Evolutionary conservation across 1,140 invertebrate species (phyloP), one percentile per base, ranked within the genome.

Genomic region (Zaprionus kolodkinae): DNA sequence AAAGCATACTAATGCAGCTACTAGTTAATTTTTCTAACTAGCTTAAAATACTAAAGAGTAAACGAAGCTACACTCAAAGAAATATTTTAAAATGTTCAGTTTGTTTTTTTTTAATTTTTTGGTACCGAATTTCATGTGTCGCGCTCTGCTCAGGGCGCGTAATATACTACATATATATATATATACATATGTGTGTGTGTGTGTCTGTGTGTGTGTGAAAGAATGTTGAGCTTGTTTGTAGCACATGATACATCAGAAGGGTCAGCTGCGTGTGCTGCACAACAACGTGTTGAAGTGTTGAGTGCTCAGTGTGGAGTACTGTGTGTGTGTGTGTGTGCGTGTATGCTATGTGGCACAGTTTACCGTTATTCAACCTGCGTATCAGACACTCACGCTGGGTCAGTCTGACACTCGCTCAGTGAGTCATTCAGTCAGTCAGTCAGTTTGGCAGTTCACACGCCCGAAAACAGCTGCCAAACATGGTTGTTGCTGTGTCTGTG

Each of bases 401-500:
- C 56, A 36, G 30, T 48, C 21, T 13, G 30, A 30, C 25, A 61
- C 7, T 48, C 66, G 15, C 4, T 38, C 35, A 52, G 17, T 43
- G 15, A 57, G 43, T 40, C 38, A 40, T 12, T 21, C 11, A 40
- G 48, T 38, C 36, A 15, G 40, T 45, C n/a, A 15, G 45, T 50
- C 45, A 59, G 35, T 13, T 17, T 43, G 36, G 12, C 11, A 48
- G 12, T 55, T 38, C 62, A 38, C 50, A 63, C 25, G 48, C 48
- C 35, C 38, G 52, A 66, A 68, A 72, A 57, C 60, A 72, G 43
- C 48, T 78, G 62, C 45, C 70, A 64, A 25, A 57, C 17, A 55
- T 40, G 68, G 21, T 40, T 17, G 27, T 2, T 65, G 35, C 45
- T 30, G n/a, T 15, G 33, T n/a, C 7, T 9, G 38, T n/a, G 13